These are phyloP conservation scores for Panonychus citri DNA, from an alignment of 1,140 invertebrate genomes.

Conservation along the genomic window DNA sequence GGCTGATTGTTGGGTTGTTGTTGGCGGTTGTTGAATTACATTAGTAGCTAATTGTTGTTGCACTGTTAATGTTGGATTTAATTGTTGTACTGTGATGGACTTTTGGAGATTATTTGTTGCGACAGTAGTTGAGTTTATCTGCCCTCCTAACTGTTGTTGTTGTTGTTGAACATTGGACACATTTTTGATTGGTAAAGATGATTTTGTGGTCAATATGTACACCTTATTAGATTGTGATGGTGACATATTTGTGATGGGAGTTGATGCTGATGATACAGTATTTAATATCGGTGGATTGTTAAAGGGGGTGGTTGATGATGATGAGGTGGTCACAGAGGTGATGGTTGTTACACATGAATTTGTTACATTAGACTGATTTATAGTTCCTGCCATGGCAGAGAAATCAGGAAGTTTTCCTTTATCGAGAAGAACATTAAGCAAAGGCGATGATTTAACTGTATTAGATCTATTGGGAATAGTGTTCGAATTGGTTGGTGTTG, in stretches of 20 bases:
- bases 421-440: conserved; percentile 17
- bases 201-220: conserved; percentile 22
- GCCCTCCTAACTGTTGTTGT: conserved; percentile 13
- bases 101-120: background rate
- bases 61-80: background rate
- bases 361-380: conserved; percentile 1
- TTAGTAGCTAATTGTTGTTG: background rate
- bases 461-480: background rate
- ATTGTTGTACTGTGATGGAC: background rate
- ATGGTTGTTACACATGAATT: conserved; percentile 6
- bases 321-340: conserved; percentile 2
- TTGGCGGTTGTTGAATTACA: background rate
- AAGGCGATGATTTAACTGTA: conserved; percentile 14
- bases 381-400: conserved; percentile 3
- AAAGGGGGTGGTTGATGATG: background rate
- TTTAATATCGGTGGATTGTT: conserved; percentile 1
- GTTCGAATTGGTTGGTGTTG: background rate
- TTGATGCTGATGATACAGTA: background rate
- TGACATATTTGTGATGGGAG: background rate
- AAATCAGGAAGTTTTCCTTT: conserved; percentile 14
- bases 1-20: background rate
- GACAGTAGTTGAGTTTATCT: no score
- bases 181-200: conserved; percentile 17
- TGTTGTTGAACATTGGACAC: conserved; percentile 21
- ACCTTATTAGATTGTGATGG: conserved; percentile 3